These are phyloP conservation scores for Pycnonotus jocosus DNA, from an alignment of 2,113 vertebrate genomes.

Conservation along the genomic window DNA sequence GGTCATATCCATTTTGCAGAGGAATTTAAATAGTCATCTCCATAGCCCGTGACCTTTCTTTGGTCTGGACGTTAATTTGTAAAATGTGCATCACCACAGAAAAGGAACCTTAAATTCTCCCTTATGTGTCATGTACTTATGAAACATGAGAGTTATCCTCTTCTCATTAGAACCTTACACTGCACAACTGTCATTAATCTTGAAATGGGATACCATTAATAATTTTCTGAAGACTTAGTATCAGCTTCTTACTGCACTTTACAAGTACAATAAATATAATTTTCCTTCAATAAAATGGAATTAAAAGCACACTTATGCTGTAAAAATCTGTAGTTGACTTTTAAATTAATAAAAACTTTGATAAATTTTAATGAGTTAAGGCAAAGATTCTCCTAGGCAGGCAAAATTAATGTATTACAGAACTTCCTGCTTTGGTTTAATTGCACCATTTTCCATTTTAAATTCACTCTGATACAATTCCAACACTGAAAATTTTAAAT, in stretches of 20 bases:
- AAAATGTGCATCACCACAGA: neutral
- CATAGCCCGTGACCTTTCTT: neutral
- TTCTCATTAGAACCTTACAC: neutral
- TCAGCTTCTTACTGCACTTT: neutral
- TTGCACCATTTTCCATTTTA: neutral
- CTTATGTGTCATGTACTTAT: neutral
- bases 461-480: neutral
- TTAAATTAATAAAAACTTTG: neutral
- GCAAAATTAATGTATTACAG: neutral
- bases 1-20: neutral
- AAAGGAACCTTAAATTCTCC: neutral
- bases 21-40: neutral
- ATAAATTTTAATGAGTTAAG: conserved; percentile 1
- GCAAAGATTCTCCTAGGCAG: neutral
- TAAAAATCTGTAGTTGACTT: neutral
- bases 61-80: neutral
- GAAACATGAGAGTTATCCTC: neutral
- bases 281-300: neutral
- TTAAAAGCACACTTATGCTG: neutral
- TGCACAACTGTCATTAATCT: neutral
- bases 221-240: neutral
- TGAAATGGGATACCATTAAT: neutral
- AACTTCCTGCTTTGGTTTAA: neutral
- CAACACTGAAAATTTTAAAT: neutral
- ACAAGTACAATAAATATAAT: neutral